Base-by-base conservation (phyloP, 2,888 invertebrate genomes). In the Drosophila greeni region DNA sequence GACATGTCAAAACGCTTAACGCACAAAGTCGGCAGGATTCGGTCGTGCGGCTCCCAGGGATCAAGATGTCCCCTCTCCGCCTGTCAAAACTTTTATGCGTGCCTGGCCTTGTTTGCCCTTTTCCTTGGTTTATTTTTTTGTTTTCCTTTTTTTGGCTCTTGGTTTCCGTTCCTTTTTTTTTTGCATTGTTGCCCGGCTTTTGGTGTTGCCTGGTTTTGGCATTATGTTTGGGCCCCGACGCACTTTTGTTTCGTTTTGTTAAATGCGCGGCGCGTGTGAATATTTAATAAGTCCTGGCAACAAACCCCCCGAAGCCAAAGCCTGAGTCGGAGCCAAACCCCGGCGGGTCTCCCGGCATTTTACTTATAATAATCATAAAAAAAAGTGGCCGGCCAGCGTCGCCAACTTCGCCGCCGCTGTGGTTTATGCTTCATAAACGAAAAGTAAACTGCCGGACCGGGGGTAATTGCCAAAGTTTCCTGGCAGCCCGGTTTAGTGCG, bases 1-100 rank as follows among this genome's bases (percentile, higher is more conserved):
- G 70, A 79, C 81, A 80, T 81, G 81, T 82, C 81, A 81, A 81
- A 82, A 80, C 80, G 83, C 81, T 82, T 81, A 82, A 76, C 76
- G 74, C 78, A 66, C 77, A 75, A 62, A 62, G 49, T 60, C 72
- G 70, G 37, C 47, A 31, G 81, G 75, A 75, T 49, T 81, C 70
- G 70, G 62, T 81, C 78, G 82, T 81, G 82, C 78, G 69, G 45
- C 82, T 64, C 76, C 49, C 57, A 45, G 76, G 78, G 82, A 81
- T 81, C 79, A 80, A 66, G 45, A 55, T 60, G 59, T 60, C 60
- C 56, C 57, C 37, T 39, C 52, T 26, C 42, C 64, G 73, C 75
- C 67, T 83, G 81, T 76, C 78, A 81, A 62, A 81, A 81, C 72
- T 81, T 82, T 81, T 82, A 81, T 81, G 83, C 83, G 81, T 81